These are phyloP conservation scores for Meriones unguiculatus DNA, from an alignment of 2,113 vertebrate species.

Conservation along the genomic window DNA sequence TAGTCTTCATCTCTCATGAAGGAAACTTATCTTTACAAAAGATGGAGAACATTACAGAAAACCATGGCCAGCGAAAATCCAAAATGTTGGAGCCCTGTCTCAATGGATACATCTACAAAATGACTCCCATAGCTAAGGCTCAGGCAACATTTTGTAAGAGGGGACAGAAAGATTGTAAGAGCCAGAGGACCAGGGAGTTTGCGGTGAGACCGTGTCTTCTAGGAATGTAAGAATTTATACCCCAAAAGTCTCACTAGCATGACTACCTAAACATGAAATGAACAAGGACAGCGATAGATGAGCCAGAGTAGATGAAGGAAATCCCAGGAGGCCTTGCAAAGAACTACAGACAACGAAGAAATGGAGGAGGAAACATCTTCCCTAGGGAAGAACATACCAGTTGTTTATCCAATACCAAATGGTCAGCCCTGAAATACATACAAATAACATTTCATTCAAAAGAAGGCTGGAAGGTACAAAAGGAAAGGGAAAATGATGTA, in stretches of 20 bases:
- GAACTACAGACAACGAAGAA: neutral
- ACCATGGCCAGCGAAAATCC: neutral
- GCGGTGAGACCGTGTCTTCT: neutral
- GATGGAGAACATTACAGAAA: neutral
- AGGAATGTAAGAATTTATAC: neutral
- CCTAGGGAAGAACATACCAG: neutral
- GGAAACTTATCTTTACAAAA: neutral
- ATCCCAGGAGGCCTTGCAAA: neutral
- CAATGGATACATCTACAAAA: neutral
- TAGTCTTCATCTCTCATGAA: neutral
- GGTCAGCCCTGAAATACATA: neutral
- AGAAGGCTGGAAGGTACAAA: neutral
- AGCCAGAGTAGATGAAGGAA: neutral
- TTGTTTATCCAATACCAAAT: neutral
- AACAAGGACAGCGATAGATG: neutral
- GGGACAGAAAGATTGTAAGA: neutral
- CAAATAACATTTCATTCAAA: neutral
- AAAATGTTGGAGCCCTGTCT: neutral
- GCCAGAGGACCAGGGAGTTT: too few species aligned
- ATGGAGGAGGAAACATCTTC: neutral
- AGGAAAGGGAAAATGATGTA: neutral
- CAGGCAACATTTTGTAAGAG: neutral
- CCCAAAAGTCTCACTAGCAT: neutral
- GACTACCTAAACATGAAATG: neutral
- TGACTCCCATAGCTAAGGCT: neutral